A percentile compares a stretch with the other conserved stretches of the same genome.
Conservation (phyloP, 2,797 vertebrate genomes). For the Manis pentadactyla region DNA sequence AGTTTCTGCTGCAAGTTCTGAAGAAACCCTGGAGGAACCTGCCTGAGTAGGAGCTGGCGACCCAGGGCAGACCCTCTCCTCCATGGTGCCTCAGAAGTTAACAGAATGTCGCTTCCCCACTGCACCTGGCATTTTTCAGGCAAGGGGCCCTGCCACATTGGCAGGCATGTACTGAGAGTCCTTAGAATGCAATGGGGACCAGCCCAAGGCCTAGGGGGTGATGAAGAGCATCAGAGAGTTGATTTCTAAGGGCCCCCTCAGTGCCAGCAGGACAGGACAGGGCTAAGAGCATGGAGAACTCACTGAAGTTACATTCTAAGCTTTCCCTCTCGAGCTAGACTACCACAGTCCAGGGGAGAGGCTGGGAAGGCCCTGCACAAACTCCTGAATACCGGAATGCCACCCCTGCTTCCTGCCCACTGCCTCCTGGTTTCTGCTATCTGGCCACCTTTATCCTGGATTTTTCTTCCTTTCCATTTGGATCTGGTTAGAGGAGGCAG, state of each 20-base stretch:
- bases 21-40: background rate
- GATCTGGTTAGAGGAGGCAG: background rate
- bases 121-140: background rate
- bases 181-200: background rate
- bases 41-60: background rate
- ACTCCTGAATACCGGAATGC: too few relatives aligned
- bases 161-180: background rate
- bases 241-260: background rate
- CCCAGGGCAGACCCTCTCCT: background rate
- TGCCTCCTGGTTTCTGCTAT: background rate
- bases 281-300: background rate
- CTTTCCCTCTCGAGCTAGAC: background rate
- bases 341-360: accelerated
- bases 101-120: background rate
- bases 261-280: background rate
- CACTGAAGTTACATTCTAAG: background rate
- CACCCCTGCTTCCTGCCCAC: background rate
- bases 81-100: background rate
- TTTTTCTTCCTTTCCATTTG: background rate
- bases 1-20: background rate
- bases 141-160: background rate
- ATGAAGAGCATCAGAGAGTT: background rate
- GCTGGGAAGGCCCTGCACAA: background rate
- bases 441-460: background rate
- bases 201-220: background rate